Percentiles rank a stretch among this genome's conserved stretches.
Evolutionary conservation across 2,888 invertebrate species (phyloP).

Genomic region (Deroplatys truncata): DNA sequence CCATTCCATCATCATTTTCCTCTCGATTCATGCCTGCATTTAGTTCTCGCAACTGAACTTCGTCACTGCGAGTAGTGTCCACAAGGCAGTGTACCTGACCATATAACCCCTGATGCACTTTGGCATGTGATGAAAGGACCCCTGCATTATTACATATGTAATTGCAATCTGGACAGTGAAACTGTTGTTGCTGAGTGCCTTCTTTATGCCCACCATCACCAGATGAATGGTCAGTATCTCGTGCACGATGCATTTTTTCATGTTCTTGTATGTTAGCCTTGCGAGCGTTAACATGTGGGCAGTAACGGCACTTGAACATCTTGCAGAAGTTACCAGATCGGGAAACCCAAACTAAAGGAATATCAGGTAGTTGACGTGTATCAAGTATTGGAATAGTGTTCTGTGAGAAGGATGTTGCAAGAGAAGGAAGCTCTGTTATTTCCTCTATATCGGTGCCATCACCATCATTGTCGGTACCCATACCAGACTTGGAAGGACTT

Average conservation of each 20-base stretch:
- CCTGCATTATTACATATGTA: slow-evolving; percentile 69
- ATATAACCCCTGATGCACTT: slow-evolving; percentile 67
- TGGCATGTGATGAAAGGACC: slow-evolving; percentile 49
- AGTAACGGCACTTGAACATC: slow-evolving; percentile 80
- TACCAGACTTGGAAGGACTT: slow-evolving; percentile 13
- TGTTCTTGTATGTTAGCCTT: slow-evolving; percentile 78
- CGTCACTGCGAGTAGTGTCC: slow-evolving; percentile 60
- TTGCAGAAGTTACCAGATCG: slow-evolving; percentile 68
- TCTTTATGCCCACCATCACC: background rate
- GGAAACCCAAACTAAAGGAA: slow-evolving; percentile 72
- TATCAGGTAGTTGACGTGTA: slow-evolving; percentile 53
- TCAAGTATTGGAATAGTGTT: slow-evolving; percentile 37
- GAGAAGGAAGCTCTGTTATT: slow-evolving; percentile 24
- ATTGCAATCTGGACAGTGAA: slow-evolving; percentile 72
- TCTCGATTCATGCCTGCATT: slow-evolving; percentile 29
- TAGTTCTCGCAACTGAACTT: slow-evolving; percentile 58
- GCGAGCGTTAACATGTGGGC: slow-evolving; percentile 78
- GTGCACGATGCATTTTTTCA: slow-evolving; percentile 66
- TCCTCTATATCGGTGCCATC: slow-evolving; percentile 47
- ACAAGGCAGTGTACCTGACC: slow-evolving; percentile 69
- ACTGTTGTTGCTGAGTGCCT: slow-evolving; percentile 32
- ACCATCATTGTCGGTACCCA: slow-evolving; percentile 41
- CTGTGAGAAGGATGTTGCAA: background rate
- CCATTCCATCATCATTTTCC: slow-evolving; percentile 12
- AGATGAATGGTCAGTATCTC: background rate